These are phyloP conservation scores for Knipowitschia caucasica DNA, from an alignment of 2,797 vertebrate species.

Conservation along the genomic window DNA sequence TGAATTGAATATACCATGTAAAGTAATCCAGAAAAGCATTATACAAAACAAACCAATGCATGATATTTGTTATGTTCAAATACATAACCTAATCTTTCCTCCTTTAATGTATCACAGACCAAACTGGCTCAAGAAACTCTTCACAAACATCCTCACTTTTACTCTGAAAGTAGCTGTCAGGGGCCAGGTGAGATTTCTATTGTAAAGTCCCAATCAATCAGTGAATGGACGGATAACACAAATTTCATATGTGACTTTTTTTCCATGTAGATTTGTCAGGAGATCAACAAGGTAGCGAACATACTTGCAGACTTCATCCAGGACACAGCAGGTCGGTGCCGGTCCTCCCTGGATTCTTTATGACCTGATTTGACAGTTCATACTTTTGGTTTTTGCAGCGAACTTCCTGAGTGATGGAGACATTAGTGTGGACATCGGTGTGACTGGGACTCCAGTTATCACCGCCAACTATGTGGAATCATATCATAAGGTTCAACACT, in stretches of 20 bases:
- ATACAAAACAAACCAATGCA: too few relatives aligned
- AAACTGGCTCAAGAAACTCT: slow-evolving; percentile 83
- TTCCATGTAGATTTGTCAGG: slow-evolving; percentile 81
- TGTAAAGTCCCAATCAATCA: too few relatives aligned
- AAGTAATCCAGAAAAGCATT: too few relatives aligned
- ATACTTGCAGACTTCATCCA: slow-evolving; percentile 82
- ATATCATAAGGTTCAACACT: slow-evolving; percentile 80
- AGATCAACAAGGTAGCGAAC: slow-evolving; percentile 83
- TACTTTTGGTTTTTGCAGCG: slow-evolving; percentile 60
- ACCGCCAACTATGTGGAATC: slow-evolving; percentile 83
- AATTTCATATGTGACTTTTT: slow-evolving; percentile 12
- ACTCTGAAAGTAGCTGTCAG: slow-evolving; percentile 84
- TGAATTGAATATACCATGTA: too few relatives aligned
- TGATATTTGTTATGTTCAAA: too few relatives aligned
- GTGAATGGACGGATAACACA: too few relatives aligned
- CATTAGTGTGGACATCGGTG: slow-evolving; percentile 78
- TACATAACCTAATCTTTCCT: too few relatives aligned
- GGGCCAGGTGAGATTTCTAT: slow-evolving; percentile 86
- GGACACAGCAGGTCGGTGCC: slow-evolving; percentile 76
- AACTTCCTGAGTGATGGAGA: slow-evolving; percentile 76
- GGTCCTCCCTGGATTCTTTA: background rate
- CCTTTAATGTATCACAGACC: slow-evolving; percentile 70
- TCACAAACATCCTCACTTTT: slow-evolving; percentile 86
- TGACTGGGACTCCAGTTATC: slow-evolving; percentile 74
- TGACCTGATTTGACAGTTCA: background rate